A percentile compares a stretch with the other conserved stretches of the same genome.
Conservation (phyloP, 2,797 vertebrate species). For the Chiroxiphia lanceolata region DNA sequence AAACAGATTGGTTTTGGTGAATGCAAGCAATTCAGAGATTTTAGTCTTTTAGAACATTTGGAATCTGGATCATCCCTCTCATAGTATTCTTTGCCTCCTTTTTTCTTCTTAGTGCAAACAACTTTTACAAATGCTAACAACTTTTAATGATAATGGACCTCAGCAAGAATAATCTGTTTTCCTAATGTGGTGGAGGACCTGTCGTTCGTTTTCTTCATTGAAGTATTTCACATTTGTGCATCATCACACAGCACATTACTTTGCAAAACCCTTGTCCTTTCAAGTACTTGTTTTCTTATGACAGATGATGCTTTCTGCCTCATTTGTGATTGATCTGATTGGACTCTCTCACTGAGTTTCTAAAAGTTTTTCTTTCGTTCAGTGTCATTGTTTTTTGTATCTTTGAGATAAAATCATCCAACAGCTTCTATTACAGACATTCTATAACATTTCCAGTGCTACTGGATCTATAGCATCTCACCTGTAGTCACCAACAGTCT, state of each 20-base stretch:
- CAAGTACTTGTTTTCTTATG: conserved; percentile 1
- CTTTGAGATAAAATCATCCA: neutral
- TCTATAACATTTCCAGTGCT: neutral
- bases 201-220: neutral
- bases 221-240: conserved; percentile 18
- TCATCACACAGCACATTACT: neutral
- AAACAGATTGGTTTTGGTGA: neutral
- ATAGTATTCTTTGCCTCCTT: neutral
- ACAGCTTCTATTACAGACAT: neutral
- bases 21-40: neutral
- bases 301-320: neutral
- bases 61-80: neutral
- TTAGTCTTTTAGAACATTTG: neutral
- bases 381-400: neutral
- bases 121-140: neutral
- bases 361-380: neutral
- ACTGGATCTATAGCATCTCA: neutral
- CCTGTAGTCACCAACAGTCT: neutral
- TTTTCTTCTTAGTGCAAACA: neutral
- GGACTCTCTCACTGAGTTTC: neutral
- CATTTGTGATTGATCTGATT: neutral
- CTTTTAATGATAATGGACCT: neutral
- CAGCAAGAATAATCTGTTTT: neutral
- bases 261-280: neutral
- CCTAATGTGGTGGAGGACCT: neutral